Percentiles rank a stretch among this genome's conserved stretches.
Conservation (phyloP, 2,797 vertebrate genomes). For the Pangasius djambal region DNA sequence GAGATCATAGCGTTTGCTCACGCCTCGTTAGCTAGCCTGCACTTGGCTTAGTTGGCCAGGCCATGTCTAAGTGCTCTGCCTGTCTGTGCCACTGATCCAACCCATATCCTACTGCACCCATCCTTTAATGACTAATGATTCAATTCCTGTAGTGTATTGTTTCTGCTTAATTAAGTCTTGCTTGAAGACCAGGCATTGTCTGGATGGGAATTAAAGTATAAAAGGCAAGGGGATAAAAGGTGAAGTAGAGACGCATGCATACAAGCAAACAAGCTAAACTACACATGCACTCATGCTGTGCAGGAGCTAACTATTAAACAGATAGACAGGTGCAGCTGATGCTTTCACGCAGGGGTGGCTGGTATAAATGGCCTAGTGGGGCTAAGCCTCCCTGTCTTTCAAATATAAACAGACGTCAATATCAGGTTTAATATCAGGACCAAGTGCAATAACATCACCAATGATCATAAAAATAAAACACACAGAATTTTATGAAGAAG, state of each 20-base stretch:
- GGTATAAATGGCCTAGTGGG: background rate
- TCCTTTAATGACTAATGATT: slow-evolving; percentile 34
- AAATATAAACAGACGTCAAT: background rate
- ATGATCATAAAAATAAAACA: background rate
- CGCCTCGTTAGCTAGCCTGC: slow-evolving; percentile 73
- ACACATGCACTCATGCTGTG: background rate
- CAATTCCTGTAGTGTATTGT: slow-evolving; percentile 27
- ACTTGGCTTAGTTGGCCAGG: slow-evolving; percentile 68
- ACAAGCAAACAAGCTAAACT: slow-evolving; percentile 17
- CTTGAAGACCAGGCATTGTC: slow-evolving; percentile 31
- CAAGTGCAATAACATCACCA: background rate
- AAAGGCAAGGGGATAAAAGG: slow-evolving; percentile 1
- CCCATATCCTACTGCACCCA: slow-evolving; percentile 34
- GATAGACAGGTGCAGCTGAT: slow-evolving; percentile 5
- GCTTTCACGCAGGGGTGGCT: background rate
- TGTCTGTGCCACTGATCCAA: slow-evolving; percentile 60
- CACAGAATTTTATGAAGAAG: background rate
- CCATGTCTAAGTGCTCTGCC: slow-evolving; percentile 65
- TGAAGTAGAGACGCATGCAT: background rate
- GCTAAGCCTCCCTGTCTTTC: background rate
- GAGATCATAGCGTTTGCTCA: slow-evolving; percentile 76
- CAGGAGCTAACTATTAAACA: slow-evolving; percentile 25
- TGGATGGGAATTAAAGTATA: slow-evolving; percentile 16
- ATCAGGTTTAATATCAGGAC: slow-evolving; percentile 4
- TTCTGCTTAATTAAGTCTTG: slow-evolving; percentile 42